A percentile compares a stretch with the other conserved stretches of the same genome.
Conservation (phyloP, 2,113 vertebrate species). For the Gobius niger region DNA sequence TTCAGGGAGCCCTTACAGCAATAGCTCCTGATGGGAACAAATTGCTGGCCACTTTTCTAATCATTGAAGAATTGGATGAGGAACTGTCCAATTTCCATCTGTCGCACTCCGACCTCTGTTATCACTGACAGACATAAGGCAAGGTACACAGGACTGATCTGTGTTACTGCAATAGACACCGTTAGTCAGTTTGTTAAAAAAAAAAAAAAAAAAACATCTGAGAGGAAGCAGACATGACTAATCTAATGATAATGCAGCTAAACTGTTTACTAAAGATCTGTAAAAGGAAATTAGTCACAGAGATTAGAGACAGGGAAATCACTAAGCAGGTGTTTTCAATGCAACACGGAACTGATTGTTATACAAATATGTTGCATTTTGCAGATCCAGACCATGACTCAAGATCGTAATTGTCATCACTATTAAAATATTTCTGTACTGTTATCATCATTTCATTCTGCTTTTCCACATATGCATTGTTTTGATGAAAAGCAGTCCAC, state of each 20-base stretch:
- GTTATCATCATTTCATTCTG: background rate
- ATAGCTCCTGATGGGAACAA: conserved; percentile 49
- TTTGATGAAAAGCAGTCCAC: conserved; percentile 10
- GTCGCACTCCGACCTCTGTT: conserved; percentile 17
- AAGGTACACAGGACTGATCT: background rate
- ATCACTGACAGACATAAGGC: conserved; percentile 13
- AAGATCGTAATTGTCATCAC: background rate
- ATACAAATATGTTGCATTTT: conserved; percentile 1
- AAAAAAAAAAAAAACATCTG: too few relatives aligned
- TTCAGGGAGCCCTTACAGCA: conserved; percentile 11
- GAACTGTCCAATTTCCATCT: conserved; percentile 5
- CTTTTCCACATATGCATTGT: background rate
- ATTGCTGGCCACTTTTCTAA: conserved; percentile 34
- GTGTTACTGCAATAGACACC: too few relatives aligned
- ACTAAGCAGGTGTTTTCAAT: conserved; percentile 32
- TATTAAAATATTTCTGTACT: background rate
- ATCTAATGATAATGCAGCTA: conserved; percentile 31
- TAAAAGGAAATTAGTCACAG: conserved; percentile 23
- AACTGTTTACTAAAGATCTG: conserved; percentile 19
- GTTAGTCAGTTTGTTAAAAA: too few relatives aligned
- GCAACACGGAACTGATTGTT: background rate
- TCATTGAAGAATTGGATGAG: conserved; percentile 29
- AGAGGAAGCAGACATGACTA: conserved; percentile 8
- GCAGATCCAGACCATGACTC: background rate
- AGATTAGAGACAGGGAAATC: conserved; percentile 15